Conservation (phyloP, 2,113 vertebrate genomes). For the Anser brachyrhynchus region DNA sequence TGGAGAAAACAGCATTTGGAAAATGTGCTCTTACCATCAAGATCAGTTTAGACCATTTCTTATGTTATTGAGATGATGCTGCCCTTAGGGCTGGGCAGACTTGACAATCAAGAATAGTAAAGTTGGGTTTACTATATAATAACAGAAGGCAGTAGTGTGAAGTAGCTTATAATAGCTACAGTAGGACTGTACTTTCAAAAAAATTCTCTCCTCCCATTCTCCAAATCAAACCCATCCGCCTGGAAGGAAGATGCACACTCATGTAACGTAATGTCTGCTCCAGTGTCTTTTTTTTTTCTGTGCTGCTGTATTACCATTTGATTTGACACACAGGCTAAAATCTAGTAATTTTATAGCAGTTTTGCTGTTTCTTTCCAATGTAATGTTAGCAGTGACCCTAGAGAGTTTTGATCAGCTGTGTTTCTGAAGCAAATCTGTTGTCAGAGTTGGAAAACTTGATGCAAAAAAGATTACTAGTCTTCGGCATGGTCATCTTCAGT, state of each 20-base stretch:
- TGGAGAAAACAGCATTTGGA: not conserved
- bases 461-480: not conserved
- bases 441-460: not conserved
- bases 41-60: not conserved
- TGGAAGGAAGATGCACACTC: not conserved
- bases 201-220: not conserved
- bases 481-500: not conserved
- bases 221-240: not conserved
- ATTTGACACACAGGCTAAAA: not conserved
- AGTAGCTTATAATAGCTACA: not conserved
- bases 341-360: not conserved
- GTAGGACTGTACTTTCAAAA: not conserved
- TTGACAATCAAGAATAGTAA: not conserved
- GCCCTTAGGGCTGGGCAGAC: not conserved
- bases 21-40: conserved; percentile 2
- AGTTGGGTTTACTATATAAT: not conserved
- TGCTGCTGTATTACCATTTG: not conserved
- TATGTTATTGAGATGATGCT: not conserved
- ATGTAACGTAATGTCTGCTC: not conserved
- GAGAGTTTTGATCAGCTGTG: fast-evolving
- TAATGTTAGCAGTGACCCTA: not conserved
- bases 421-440: not conserved
- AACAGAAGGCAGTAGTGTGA: not conserved
- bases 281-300: not conserved
- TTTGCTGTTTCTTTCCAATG: not conserved